These are phyloP conservation scores for Mareca penelope DNA, from an alignment of 2,797 vertebrate genomes.

Conservation along the genomic window DNA sequence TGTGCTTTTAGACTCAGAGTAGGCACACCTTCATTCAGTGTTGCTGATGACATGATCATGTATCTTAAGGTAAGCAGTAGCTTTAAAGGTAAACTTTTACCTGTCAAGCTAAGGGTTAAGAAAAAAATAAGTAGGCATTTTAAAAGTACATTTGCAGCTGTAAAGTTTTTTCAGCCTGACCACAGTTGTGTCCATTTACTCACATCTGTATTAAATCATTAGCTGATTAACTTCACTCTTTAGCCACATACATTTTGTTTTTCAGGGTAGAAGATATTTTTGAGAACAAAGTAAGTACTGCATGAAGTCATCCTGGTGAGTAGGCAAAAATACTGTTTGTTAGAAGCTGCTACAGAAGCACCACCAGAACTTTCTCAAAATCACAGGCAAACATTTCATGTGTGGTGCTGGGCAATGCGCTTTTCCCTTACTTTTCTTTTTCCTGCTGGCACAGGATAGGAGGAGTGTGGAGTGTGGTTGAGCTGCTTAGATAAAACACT, in stretches of 20 bases:
- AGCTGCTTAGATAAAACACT: background rate
- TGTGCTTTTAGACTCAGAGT: background rate
- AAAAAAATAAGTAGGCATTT: background rate
- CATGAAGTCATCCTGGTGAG: background rate
- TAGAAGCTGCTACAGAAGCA: background rate
- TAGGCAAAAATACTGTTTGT: background rate
- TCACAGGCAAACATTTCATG: background rate
- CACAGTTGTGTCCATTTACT: background rate
- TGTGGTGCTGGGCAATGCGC: rapidly evolving
- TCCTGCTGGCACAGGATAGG: background rate
- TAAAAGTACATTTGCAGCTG: background rate
- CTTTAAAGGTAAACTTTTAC: background rate
- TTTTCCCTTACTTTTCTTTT: background rate
- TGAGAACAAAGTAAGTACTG: background rate
- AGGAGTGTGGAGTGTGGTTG: background rate
- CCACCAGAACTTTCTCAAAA: background rate
- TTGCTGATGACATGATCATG: background rate
- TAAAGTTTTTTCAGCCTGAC: background rate
- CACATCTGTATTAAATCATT: background rate
- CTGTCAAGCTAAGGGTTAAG: background rate
- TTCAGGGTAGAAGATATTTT: background rate
- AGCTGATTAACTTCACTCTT: background rate
- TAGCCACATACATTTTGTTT: background rate
- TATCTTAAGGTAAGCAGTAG: background rate
- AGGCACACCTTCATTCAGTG: background rate